Evolutionary conservation across 1,140 invertebrate genomes (phyloP), one percentile per base, ranked within the genome.

Genomic region (Triops cancriformis): DNA sequence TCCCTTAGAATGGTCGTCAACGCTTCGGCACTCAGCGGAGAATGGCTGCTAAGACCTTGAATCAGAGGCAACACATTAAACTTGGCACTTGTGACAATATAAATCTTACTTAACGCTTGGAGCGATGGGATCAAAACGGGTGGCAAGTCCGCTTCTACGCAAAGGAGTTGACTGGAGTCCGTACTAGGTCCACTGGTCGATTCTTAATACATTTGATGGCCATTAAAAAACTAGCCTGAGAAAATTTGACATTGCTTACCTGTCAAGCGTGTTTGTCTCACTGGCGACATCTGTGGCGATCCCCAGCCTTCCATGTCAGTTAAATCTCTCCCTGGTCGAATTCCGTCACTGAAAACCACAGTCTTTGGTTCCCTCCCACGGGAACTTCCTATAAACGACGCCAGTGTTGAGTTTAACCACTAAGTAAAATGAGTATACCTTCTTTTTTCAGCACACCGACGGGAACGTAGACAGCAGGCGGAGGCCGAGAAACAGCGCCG

Each of bases 281-380:
- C 51, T 23, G 51, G 51, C 14, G 51, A 64, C 51, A 64, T n/a
- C 6, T 64, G 51, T 41, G 80, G 75, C 28, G 80, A 42, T 82
- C 85, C 84, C 42, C 85, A 84, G 51, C 85, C 85, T 83, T 90
- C 91, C 76, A 92, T 85, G 83, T 94, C 93, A 77, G 93, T 93
- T 80, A 95, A 86, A 86, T 96, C 94, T 82, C 93, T 94, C 79
- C 94, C 94, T 78, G 94, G 94, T 80, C 94, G 88, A 83, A 96
- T 95, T 80, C 94, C 94, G 86, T 96, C 94, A 82, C 93, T 95
- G 84, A 96, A 96, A 88, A 96, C 95, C 10, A 96, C 94, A 80
- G 91, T 92, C 82, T 91, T 91, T 84, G 89, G 83, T 82, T 90
- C 85, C 83, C 90, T 86, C 74, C 76, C 75, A 80, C 85, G 84